Evolutionary conservation across 2,888 invertebrate species (phyloP).

Genomic region (Myopa tessellatipennis): DNA sequence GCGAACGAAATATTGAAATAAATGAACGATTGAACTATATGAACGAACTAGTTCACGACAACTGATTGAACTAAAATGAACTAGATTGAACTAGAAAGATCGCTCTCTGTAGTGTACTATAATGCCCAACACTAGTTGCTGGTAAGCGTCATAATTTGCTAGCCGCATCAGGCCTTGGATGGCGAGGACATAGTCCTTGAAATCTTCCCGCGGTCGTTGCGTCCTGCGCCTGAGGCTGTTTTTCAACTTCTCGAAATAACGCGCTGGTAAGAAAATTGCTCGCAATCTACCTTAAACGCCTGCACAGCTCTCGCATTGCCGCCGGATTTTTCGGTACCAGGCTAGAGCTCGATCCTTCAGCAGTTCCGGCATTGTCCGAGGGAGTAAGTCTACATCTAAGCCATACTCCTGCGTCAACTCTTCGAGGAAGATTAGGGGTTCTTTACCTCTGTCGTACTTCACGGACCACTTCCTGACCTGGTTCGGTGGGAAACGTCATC

Average conservation of each 20-base stretch:
- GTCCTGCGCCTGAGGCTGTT: slow-evolving; percentile 17
- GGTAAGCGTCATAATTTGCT: background rate
- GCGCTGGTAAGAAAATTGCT: slow-evolving; percentile 13
- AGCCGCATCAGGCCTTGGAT: slow-evolving; percentile 1
- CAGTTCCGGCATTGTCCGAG: slow-evolving; percentile 22
- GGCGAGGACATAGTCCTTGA: slow-evolving; percentile 11
- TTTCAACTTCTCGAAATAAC: slow-evolving; percentile 23
- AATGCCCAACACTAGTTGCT: too few relatives aligned
- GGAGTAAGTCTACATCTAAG: background rate
- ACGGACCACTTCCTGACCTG: too few relatives aligned
- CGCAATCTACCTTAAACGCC: slow-evolving; percentile 1
- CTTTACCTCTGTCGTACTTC: too few relatives aligned
- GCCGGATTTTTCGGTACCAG: slow-evolving; percentile 26
- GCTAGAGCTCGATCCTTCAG: slow-evolving; percentile 9
- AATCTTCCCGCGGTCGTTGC: too few relatives aligned
- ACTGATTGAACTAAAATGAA: too few relatives aligned
- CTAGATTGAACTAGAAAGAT: too few relatives aligned
- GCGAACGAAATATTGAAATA: too few relatives aligned
- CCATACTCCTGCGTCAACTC: slow-evolving; percentile 13
- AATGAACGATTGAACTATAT: too few relatives aligned
- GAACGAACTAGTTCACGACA: too few relatives aligned
- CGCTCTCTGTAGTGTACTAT: too few relatives aligned
- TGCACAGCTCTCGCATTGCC: background rate
- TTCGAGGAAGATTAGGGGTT: too few relatives aligned
- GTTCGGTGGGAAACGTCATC: too few relatives aligned